phyloP scores from a whole-genome alignment of 2,797 vertebrate species.

The Mormyrops attenuatus region DNA sequence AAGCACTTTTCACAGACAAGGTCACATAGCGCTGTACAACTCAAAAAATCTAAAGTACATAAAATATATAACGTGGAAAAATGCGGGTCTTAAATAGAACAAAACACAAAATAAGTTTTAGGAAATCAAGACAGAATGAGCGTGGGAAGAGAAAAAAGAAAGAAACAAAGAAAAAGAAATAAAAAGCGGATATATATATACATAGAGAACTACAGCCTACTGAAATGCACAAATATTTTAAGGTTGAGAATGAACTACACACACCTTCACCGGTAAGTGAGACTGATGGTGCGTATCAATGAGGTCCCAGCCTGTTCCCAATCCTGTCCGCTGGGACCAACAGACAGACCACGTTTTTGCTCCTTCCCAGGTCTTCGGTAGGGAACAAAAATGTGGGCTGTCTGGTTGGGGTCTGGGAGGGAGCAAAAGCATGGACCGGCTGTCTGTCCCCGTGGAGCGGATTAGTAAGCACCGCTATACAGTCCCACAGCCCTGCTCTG shows the following conservation, averaged over 20 bases:
- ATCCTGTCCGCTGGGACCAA: background rate
- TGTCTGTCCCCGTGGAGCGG: background rate
- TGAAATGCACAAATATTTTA: background rate
- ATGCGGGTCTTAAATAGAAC: background rate
- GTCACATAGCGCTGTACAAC: background rate
- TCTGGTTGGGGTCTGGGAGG: background rate
- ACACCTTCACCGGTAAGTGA: background rate
- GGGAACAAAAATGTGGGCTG: background rate
- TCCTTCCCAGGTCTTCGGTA: background rate
- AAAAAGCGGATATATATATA: background rate
- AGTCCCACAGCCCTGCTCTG: background rate
- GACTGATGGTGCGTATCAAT: background rate
- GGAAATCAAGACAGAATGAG: background rate
- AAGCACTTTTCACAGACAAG: background rate
- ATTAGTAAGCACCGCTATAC: background rate
- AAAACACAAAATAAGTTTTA: background rate
- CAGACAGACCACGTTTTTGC: background rate
- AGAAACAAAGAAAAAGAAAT: background rate
- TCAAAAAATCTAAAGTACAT: background rate
- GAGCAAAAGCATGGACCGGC: background rate
- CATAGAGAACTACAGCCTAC: background rate
- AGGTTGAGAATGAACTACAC: background rate
- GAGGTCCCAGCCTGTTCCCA: background rate
- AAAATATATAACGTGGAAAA: background rate
- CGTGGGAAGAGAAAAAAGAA: background rate